These are phyloP conservation scores for Dendrocincla tyrannina DNA, from an alignment of 2,797 vertebrate genomes.

Conservation along the genomic window DNA sequence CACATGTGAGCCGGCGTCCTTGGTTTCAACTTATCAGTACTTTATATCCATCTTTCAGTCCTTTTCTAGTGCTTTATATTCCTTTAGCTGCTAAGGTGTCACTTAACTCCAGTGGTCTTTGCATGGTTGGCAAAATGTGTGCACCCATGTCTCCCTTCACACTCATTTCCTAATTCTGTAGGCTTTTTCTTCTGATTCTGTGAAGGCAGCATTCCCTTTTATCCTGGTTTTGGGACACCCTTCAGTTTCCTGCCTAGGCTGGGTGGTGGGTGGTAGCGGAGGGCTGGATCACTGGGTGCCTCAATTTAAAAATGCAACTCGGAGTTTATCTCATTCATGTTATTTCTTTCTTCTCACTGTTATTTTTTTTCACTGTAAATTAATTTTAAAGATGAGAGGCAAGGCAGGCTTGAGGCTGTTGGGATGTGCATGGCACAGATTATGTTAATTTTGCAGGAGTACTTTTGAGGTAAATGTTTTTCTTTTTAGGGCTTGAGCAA, in stretches of 20 bases:
- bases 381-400: background rate
- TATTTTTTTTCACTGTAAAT: background rate
- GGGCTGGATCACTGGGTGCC: background rate
- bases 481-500: background rate
- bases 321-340: background rate
- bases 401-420: background rate
- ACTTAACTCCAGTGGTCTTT: background rate
- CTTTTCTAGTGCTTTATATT: background rate
- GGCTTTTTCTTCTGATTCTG: background rate
- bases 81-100: background rate
- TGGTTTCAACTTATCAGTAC: background rate
- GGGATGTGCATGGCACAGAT: background rate
- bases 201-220: background rate
- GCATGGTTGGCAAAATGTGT: background rate
- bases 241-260: background rate
- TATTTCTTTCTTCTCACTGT: background rate
- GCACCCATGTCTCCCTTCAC: background rate
- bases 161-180: fast-evolving
- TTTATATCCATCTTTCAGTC: background rate
- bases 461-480: background rate
- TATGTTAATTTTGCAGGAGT: background rate
- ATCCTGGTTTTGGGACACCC: background rate
- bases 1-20: background rate
- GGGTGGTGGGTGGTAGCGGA: background rate
- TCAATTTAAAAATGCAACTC: background rate